phyloP scores from a whole-genome alignment of 53 echinoderm and acorn worm genomes.

The Henricia sp. region DNA sequence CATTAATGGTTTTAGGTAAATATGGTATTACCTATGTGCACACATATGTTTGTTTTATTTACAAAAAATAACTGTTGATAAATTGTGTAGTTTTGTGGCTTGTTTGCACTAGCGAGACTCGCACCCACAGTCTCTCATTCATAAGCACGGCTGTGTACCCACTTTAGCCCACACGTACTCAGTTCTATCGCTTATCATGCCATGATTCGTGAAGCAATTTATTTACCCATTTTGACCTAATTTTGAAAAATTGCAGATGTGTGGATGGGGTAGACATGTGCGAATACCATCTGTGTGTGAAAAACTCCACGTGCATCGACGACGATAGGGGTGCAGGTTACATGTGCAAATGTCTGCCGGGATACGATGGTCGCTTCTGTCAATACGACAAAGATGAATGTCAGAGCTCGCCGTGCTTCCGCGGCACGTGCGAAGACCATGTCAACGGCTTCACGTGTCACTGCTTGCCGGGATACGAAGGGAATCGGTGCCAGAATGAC shows the following conservation, averaged over 20 bases:
- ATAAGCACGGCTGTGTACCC: no score
- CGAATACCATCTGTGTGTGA: slow-evolving; percentile 12
- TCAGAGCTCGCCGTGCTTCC: slow-evolving; percentile 23
- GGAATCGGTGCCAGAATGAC: slow-evolving; percentile 7
- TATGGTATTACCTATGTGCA: no score
- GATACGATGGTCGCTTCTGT: slow-evolving; percentile 16
- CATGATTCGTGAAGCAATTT: no score
- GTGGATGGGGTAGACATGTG: slow-evolving; percentile 46
- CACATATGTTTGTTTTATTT: no score
- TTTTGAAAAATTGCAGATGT: slow-evolving; percentile 56
- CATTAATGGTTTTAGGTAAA: slow-evolving; percentile 26
- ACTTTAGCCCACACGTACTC: no score
- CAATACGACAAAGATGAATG: slow-evolving; percentile 26
- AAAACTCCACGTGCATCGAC: slow-evolving; percentile 45
- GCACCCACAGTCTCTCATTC: no score
- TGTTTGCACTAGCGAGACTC: no score
- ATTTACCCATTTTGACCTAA: no score
- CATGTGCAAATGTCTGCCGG: slow-evolving; percentile 30
- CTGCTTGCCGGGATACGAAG: slow-evolving; percentile 35
- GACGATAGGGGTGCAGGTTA: neutral
- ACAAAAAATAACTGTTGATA: no score
- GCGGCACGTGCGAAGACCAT: slow-evolving; percentile 34
- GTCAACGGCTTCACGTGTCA: slow-evolving; percentile 28
- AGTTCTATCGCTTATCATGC: no score
- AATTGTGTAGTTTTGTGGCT: no score